Conservation (phyloP, 2,113 vertebrate genomes). For the Oncorhynchus masou region DNA sequence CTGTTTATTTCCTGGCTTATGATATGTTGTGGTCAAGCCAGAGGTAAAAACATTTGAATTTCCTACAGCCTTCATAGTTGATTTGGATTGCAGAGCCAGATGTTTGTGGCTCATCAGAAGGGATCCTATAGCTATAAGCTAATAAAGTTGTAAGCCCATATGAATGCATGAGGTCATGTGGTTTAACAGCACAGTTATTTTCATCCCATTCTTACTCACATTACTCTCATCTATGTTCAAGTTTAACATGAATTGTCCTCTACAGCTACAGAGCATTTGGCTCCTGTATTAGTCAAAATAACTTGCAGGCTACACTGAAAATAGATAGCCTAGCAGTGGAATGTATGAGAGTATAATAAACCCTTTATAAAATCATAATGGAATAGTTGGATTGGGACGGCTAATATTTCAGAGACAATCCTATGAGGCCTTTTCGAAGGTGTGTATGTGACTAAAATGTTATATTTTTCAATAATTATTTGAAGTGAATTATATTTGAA, state of each 20-base stretch:
- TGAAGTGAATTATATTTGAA: no score
- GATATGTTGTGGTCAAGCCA: not conserved
- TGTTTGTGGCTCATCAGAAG: not conserved
- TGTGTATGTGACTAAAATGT: no score
- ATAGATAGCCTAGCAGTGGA: not conserved
- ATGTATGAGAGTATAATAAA: not conserved
- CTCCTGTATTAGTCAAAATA: not conserved
- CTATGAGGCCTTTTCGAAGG: no score
- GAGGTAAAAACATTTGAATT: not conserved
- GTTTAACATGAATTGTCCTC: not conserved
- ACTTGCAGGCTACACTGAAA: not conserved
- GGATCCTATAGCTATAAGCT: not conserved
- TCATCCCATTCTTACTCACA: conserved; percentile 19
- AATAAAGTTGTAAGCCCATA: no score
- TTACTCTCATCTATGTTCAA: conserved; percentile 5
- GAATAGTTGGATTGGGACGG: not conserved
- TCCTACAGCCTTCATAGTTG: no score
- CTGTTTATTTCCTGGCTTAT: not conserved
- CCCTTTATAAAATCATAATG: not conserved
- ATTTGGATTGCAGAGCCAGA: not conserved
- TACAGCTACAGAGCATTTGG: not conserved
- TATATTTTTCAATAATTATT: no score
- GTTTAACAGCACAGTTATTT: not conserved
- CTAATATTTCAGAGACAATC: not conserved
- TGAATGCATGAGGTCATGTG: no score